A percentile compares a stretch with the other conserved stretches of the same genome.
These are phyloP conservation scores for Epizoanthus rinbou DNA, from an alignment of 92 coral and sea anemone species.

Conservation along the genomic window DNA sequence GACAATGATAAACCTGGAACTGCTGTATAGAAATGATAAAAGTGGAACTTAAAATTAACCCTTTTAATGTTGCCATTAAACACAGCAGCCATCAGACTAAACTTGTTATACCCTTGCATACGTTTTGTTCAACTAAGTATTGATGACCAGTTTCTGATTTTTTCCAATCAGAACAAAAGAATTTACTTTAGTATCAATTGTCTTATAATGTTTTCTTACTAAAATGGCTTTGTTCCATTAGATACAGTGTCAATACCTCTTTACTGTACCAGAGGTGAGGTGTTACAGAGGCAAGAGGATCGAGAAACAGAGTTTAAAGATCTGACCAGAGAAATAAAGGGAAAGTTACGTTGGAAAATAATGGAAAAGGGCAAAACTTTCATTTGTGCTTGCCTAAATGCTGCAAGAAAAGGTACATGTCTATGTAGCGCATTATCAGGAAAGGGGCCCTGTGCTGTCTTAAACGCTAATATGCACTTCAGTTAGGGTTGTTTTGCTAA, in stretches of 20 bases:
- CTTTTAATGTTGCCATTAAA: no score
- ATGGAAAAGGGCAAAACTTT: neutral
- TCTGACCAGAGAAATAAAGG: neutral
- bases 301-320: neutral
- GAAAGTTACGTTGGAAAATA: slow-evolving; percentile 7
- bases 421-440: no score
- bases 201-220: no score
- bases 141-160: neutral
- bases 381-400: neutral
- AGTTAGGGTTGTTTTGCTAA: no score
- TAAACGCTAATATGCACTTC: no score
- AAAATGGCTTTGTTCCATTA: no score
- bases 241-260: neutral
- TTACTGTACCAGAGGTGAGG: neutral
- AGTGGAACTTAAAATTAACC: no score
- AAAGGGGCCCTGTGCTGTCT: no score
- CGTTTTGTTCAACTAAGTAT: neutral
- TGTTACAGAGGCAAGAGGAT: neutral
- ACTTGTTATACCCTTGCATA: neutral
- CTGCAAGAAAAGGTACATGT: neutral
- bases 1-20: no score
- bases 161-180: neutral
- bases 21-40: no score
- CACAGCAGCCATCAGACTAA: no score
- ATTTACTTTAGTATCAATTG: no score